Percentiles rank a stretch among this genome's conserved stretches.
Conservation (phyloP, 2,113 vertebrate genomes). For the Rhinolophus ferrumequinum region DNA sequence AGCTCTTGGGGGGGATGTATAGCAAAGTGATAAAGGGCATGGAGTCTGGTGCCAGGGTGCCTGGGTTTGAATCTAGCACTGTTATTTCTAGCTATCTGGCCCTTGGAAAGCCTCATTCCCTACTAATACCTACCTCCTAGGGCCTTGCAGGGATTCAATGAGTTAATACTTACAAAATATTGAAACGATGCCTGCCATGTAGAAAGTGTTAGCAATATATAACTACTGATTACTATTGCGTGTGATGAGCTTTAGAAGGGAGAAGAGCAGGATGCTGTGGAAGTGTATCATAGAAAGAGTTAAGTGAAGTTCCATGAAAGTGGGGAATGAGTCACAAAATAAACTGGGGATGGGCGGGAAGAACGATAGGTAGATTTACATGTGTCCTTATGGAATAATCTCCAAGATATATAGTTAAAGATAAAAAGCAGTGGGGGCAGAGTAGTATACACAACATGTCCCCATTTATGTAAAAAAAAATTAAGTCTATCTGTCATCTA, state of each 20-base stretch:
- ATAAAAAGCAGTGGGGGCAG: neutral
- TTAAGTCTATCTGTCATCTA: neutral
- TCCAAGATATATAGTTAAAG: neutral
- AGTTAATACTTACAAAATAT: neutral
- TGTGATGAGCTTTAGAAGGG: neutral
- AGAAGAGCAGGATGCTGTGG: neutral
- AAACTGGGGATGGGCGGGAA: neutral
- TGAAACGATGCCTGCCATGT: neutral
- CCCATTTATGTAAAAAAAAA: neutral
- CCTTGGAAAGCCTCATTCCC: neutral
- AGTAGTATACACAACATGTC: neutral
- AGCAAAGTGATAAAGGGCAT: neutral
- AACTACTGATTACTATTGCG: neutral
- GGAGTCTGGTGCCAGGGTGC: neutral
- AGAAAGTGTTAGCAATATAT: neutral
- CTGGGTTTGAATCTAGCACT: neutral
- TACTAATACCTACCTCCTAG: neutral
- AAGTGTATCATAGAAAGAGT: neutral
- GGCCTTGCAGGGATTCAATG: neutral
- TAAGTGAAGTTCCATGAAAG: neutral
- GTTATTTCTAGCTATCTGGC: neutral
- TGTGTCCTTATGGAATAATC: constrained; percentile 7
- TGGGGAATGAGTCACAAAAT: neutral
- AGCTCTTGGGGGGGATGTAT: neutral
- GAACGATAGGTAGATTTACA: neutral